Conservation (phyloP, 2,113 vertebrate genomes). For the Clarias gariepinus region DNA sequence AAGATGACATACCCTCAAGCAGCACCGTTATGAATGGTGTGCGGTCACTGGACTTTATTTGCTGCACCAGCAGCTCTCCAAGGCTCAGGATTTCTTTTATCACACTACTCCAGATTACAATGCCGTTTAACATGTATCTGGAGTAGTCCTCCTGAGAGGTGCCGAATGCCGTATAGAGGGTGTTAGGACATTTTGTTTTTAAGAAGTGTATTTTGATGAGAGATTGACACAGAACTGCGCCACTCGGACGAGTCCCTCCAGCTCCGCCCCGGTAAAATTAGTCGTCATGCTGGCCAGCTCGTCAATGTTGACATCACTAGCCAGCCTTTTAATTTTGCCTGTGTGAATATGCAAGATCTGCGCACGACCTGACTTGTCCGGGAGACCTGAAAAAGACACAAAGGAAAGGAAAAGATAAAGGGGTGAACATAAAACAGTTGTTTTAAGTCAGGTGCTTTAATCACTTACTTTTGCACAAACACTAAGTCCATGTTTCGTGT, state of each 20-base stretch:
- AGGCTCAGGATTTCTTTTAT: constrained; percentile 86
- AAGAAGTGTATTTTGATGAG: no score
- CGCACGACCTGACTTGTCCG: constrained; percentile 87
- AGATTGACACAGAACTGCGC: no score
- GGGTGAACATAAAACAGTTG: no score
- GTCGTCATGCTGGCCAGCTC: constrained; percentile 91
- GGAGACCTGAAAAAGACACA: constrained; percentile 76
- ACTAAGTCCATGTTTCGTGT: no score
- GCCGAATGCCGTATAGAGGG: constrained; percentile 95
- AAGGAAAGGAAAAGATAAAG: no score
- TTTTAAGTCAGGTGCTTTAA: background rate
- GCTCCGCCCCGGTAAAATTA: constrained; percentile 93
- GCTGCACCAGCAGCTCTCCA: constrained; percentile 91
- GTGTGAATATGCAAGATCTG: constrained; percentile 97
- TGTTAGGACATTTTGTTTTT: no score
- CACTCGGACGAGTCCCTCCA: constrained; percentile 92
- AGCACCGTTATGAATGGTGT: constrained; percentile 93
- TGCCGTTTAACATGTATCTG: constrained; percentile 97
- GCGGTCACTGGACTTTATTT: constrained; percentile 94
- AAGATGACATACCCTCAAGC: constrained; percentile 82
- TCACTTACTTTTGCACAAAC: no score
- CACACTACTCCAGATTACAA: constrained; percentile 91
- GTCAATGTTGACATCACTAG: constrained; percentile 80
- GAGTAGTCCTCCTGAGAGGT: constrained; percentile 96
- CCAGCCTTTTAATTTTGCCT: constrained; percentile 82